Percentiles rank a stretch among this genome's conserved stretches.
Evolutionary conservation across 2,888 invertebrate genomes (phyloP).

Genomic region (Drosophila algonquin): DNA sequence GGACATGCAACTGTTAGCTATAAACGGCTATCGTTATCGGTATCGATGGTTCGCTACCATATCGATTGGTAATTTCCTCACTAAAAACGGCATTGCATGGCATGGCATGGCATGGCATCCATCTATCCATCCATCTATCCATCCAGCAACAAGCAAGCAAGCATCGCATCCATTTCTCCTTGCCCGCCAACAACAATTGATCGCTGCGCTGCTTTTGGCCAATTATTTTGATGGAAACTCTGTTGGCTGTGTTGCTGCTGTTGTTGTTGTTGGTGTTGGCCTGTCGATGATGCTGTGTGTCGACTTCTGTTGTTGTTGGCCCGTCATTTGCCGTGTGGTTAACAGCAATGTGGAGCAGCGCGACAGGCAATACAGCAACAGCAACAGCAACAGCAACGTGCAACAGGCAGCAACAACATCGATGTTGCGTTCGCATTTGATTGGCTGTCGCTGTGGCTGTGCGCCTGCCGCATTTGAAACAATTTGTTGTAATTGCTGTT

Average conservation of each 20-base stretch:
- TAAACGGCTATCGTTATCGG: constrained; percentile 32
- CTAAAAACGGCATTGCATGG: constrained; percentile 44
- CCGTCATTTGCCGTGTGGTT: constrained; percentile 54
- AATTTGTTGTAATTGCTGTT: constrained; percentile 68
- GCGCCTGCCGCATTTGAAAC: constrained; percentile 68
- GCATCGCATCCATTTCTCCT: constrained; percentile 34
- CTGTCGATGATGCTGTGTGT: constrained; percentile 11
- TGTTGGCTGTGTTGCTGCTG: constrained; percentile 12
- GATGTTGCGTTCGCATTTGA: constrained; percentile 61
- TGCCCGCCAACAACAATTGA: constrained; percentile 6
- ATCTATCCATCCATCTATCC: constrained; percentile 3
- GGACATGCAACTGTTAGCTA: constrained; percentile 9
- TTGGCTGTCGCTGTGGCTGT: constrained; percentile 53
- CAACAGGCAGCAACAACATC: constrained; percentile 18
- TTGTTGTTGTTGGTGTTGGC: neutral
- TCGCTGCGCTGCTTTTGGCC: constrained; percentile 46
- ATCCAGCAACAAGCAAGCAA: constrained; percentile 4
- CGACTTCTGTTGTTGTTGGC: constrained; percentile 29
- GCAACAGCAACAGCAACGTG: constrained; percentile 1
- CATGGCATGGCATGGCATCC: constrained; percentile 6
- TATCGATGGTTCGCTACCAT: constrained; percentile 47
- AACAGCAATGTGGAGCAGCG: constrained; percentile 70
- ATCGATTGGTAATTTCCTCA: constrained; percentile 60
- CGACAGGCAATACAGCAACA: constrained; percentile 54
- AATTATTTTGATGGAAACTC: constrained; percentile 72